Conservation (phyloP, 92 coral and sea anemone species). For the Umimayanthus chanpuru region DNA sequence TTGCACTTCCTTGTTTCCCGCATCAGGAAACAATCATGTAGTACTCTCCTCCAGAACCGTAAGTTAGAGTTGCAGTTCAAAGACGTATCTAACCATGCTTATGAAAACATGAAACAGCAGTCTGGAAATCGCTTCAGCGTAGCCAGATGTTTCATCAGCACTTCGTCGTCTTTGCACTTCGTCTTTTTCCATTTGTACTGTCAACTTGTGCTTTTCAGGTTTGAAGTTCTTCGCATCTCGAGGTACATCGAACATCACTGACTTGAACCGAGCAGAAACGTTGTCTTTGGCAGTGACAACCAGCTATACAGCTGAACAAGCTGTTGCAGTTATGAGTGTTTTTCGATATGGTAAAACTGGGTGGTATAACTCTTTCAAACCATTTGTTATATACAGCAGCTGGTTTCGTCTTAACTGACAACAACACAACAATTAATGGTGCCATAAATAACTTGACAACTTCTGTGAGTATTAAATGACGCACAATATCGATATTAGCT, state of each 20-base stretch:
- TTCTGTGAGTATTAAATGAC: no score
- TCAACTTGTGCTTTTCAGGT: not conserved
- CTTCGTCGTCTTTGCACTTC: not conserved
- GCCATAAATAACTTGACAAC: no score
- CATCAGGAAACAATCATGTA: not conserved
- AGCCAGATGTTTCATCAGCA: not conserved
- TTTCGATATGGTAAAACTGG: no score
- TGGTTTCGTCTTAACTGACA: no score
- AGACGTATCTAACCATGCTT: not conserved
- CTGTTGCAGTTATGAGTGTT: no score
- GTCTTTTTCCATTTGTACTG: not conserved
- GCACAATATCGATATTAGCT: no score
- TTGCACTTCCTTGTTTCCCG: not conserved
- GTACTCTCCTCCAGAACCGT: not conserved
- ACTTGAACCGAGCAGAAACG: not conserved
- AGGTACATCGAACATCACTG: not conserved
- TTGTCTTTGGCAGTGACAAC: no score
- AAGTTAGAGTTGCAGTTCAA: not conserved
- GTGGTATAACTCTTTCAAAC: no score
- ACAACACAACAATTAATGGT: no score
- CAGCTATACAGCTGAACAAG: no score
- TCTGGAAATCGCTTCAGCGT: not conserved
- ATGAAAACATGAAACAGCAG: not conserved
- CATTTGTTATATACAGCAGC: no score
- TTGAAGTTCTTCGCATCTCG: not conserved